A percentile compares a stretch with the other conserved stretches of the same genome.
Conservation (phyloP, 1,140 invertebrate species). For the Drosophila ohnishii region DNA sequence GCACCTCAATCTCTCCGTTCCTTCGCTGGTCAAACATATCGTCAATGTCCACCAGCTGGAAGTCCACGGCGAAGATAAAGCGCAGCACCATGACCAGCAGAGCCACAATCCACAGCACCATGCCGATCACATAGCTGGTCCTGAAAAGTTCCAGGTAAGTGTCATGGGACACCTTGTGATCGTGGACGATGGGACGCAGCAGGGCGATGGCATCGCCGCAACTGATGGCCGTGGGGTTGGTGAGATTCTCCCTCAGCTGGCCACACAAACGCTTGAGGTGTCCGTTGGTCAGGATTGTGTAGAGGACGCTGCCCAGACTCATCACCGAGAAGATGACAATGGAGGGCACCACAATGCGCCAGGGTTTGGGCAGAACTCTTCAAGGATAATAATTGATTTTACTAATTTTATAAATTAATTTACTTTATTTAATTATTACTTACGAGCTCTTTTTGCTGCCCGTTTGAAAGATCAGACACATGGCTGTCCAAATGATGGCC, state of each 20-base stretch:
- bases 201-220: conserved; percentile 74
- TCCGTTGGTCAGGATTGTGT: conserved; percentile 70
- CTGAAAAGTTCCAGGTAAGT: conserved; percentile 70
- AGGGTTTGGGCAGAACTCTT: conserved; percentile 77
- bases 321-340: conserved; percentile 73
- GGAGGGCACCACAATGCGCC: conserved; percentile 81
- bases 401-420: background rate
- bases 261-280: conserved; percentile 64
- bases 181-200: conserved; percentile 64
- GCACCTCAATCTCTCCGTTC: background rate
- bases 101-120: conserved; percentile 68
- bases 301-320: conserved; percentile 61
- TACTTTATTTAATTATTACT: conserved; percentile 2
- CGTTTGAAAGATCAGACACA: conserved; percentile 77
- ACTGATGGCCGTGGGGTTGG: conserved; percentile 60
- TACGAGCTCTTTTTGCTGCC: conserved; percentile 75
- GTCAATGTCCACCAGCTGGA: conserved; percentile 76
- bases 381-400: background rate
- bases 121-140: conserved; percentile 60
- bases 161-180: conserved; percentile 64
- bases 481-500: conserved; percentile 78
- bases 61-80: conserved; percentile 74
- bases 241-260: conserved; percentile 54
- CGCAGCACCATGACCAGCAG: conserved; percentile 73
- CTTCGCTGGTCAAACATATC: conserved; percentile 61